Evolutionary conservation across 2,113 vertebrate species (phyloP), one percentile per base, ranked within the genome.

Genomic region (Bombycilla garrulus): DNA sequence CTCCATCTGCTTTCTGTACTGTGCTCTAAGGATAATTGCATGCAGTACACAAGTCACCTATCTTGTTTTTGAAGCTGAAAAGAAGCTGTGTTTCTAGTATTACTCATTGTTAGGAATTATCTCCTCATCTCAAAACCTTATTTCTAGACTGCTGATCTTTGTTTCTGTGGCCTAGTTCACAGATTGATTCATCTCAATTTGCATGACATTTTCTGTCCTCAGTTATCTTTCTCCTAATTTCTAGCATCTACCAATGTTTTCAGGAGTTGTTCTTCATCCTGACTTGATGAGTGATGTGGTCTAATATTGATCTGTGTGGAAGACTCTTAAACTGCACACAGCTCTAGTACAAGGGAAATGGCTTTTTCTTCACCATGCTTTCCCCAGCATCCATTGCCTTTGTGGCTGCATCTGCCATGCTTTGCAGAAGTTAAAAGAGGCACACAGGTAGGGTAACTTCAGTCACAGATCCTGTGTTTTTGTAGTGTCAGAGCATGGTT

Each of bases 351-450:
- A 38, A 69, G 42, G 29, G 9, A 88, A 86, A 33, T 31, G 9
- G 2, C 2, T 6, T n/a, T 76, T 73, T 72, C 1, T 36, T 77
- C 15, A 10, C 0, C 1, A 10, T 28, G 16, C 11, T 88, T 76
- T 77, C n/a, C n/a, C 12, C 45, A 53, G 7, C 19, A 16, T 51
- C 33, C 8, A 1, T 44, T 86, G 12, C 2, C 4, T 54, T 84
- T 62, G 47, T 42, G 56, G 23, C 25, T 53, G 5, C n/a, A 70
- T 36, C 60, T 91, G 44, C 45, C 58, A 13, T 18, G 15, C 11
- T 84, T 62, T 90, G 67, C 20, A 71, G 47, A 42, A 90, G n/a
- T 58, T 71, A 42, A 65, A 83, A 62, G 6, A 29, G 29, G 66
- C 66, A 47, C 29, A 29, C 33, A 74, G 29, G 25, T 28, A 72